phyloP scores from a whole-genome alignment of 2,113 vertebrate species.

The Cryptoleucopteryx plumbea region DNA sequence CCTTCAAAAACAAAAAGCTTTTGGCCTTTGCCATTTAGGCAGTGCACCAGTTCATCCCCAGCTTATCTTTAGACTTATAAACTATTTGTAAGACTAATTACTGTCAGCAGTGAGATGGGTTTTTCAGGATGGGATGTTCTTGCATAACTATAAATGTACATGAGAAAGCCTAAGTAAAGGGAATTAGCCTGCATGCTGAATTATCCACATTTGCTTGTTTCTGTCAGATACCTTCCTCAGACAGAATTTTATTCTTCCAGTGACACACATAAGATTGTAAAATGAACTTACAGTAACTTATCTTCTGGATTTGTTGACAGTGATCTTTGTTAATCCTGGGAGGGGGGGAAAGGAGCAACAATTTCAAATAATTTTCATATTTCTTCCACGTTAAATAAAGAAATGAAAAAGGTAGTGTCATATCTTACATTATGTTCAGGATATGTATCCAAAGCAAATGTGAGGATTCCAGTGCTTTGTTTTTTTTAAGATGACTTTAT shows the following conservation, averaged over 20 bases:
- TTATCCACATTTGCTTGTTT: not conserved
- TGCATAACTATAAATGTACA: not conserved
- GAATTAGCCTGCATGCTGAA: not conserved
- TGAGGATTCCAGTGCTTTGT: not conserved
- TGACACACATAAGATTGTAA: not conserved
- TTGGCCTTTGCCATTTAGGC: not conserved
- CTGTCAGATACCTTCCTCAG: not conserved
- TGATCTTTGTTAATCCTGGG: not conserved
- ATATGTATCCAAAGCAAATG: slow-evolving; percentile 60
- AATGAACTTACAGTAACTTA: not conserved
- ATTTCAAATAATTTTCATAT: not conserved
- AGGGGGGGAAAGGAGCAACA: not conserved
- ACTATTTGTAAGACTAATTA: not conserved
- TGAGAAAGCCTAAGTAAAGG: not conserved
- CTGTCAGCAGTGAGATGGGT: not conserved
- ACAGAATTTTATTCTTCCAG: not conserved
- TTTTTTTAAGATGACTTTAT: slow-evolving; percentile 41
- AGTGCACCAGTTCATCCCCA: not conserved
- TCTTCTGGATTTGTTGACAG: not conserved
- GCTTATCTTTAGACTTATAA: not conserved
- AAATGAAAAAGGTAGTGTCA: slow-evolving; percentile 1
- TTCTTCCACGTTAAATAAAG: not conserved
- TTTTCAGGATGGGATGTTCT: not conserved
- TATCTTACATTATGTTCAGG: not conserved
- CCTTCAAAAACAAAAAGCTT: not conserved